Percentiles rank a stretch among this genome's conserved stretches.
Conservation (phyloP, 1,140 invertebrate genomes). For the Mycetomoellerius zeteki region DNA sequence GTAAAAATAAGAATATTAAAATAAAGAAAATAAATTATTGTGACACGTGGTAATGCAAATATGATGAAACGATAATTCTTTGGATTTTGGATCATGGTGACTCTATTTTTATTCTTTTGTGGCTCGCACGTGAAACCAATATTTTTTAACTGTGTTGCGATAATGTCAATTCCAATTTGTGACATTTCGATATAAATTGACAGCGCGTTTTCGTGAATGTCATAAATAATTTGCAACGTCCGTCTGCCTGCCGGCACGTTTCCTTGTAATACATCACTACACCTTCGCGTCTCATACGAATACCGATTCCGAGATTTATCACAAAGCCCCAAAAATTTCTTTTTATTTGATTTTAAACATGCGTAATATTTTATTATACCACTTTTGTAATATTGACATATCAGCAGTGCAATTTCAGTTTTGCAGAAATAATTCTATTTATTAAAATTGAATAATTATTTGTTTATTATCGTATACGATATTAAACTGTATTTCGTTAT, state of each 20-base stretch:
- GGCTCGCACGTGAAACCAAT: background rate
- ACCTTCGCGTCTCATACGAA: background rate
- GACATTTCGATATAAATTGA: slow-evolving; percentile 51
- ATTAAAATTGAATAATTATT: background rate
- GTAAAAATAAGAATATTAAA: background rate
- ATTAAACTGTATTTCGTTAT: background rate
- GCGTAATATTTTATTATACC: background rate
- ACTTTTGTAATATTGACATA: background rate
- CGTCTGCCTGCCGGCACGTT: slow-evolving; percentile 42
- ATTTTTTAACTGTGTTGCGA: slow-evolving; percentile 35
- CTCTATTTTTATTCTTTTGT: background rate
- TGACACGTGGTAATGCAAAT: background rate
- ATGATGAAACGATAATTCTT: background rate
- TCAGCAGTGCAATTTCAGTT: background rate
- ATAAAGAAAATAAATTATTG: background rate
- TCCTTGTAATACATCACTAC: slow-evolving; percentile 48
- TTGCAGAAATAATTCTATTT: slow-evolving; percentile 1
- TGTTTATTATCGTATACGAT: background rate
- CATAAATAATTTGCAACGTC: slow-evolving; percentile 61
- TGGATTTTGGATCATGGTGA: background rate
- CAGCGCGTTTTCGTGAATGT: slow-evolving; percentile 48
- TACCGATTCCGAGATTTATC: slow-evolving; percentile 40
- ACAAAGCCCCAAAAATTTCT: background rate
- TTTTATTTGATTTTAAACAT: slow-evolving; percentile 3
- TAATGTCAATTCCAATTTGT: slow-evolving; percentile 47